Base-by-base conservation (phyloP, 1,140 invertebrate species). In the Zaprionus africanus region DNA sequence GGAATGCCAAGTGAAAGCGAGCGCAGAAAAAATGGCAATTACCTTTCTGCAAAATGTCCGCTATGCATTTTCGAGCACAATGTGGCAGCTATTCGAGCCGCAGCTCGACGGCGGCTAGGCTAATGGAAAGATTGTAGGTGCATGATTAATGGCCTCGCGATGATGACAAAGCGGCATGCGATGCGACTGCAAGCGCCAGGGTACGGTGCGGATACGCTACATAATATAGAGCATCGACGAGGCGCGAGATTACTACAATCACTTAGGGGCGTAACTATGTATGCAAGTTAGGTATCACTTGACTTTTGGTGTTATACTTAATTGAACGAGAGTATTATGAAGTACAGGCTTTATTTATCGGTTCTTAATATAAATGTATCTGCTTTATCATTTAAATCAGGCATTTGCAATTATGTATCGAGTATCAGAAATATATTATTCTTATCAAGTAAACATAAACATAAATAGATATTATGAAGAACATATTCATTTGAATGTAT, bases 121-220 rank as follows among this genome's bases (percentile, higher is more conserved):
- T 82, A 86, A 86, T 87, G 78, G 77, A 81, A 86, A 79, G 78
- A 80, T 76, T 82, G 67, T 63, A 53, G 72, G 64, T 51, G 31
- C 46, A 67, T 87, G 84, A 87, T 87, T 87, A 83, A 87, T 87
- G 81, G 49, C 53, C n/a, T 19, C 54, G 9, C 24, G 46, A 64
- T 73, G 83, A 87, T 87, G 82, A 79, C 76, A 68, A 63, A 62
- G 63, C 17, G 82, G 77, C 76, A 86, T 87, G 82, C 84, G 74
- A 86, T 56, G 66, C 41, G 26, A 53, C 6, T 24, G 6, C 65
- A 51, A 22, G 7, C 34, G 24, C 13, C 51, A 17, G 22, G 22
- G 2, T 22, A 22, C 22, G 22, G 22, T 22, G 22, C 43, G n/a
- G 43, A 9, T 49, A 49, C 2, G 13, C n/a, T 26, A 19, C 7